Percentiles rank a stretch among this genome's conserved stretches.
phyloP scores from a whole-genome alignment of 2,797 vertebrate genomes.

The Heliangelus exortis region DNA sequence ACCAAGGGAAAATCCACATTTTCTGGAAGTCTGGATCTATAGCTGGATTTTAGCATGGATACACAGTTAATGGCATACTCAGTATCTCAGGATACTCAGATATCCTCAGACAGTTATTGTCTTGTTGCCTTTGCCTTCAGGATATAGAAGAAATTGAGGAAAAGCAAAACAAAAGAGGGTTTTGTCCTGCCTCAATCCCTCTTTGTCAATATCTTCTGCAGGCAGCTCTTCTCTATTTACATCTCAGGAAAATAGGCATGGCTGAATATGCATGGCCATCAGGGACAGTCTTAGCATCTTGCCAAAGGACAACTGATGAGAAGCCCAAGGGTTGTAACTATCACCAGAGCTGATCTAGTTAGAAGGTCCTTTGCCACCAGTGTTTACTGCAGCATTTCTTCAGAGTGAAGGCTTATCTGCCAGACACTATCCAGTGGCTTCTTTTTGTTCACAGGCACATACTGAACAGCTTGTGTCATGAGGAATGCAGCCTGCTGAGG shows the following conservation, averaged over 20 bases:
- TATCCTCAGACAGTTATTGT: background rate
- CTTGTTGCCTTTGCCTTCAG: background rate
- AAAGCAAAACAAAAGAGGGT: background rate
- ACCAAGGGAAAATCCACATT: background rate
- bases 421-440: background rate
- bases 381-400: background rate
- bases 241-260: background rate
- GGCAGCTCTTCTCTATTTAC: background rate
- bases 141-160: background rate
- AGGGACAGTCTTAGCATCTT: background rate
- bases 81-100: background rate
- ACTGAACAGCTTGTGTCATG: background rate
- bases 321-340: background rate
- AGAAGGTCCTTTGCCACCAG: background rate
- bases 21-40: background rate
- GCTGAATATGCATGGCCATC: background rate
- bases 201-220: background rate
- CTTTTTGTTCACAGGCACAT: background rate
- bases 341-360: background rate
- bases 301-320: background rate
- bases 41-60: background rate
- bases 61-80: background rate
- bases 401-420: background rate
- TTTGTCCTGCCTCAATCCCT: background rate
- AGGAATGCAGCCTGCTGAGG: background rate